Percentiles rank a stretch among this genome's conserved stretches.
Evolutionary conservation across 2,113 vertebrate species (phyloP).

Genomic region (Pteruthius melanotis): DNA sequence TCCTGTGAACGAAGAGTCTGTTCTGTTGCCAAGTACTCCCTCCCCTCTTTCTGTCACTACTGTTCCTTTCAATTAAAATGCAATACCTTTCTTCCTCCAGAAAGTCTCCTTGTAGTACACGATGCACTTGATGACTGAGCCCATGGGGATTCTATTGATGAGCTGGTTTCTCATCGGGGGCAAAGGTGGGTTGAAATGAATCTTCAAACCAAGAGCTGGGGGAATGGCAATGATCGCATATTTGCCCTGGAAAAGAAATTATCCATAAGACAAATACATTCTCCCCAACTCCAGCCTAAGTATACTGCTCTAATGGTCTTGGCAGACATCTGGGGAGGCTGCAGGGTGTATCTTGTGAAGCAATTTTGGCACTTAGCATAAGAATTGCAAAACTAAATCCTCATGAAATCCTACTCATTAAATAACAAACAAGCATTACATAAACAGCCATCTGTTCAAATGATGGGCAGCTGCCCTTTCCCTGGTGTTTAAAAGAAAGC

Average conservation of each 20-base stretch:
- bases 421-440: background rate
- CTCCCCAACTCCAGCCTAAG: background rate
- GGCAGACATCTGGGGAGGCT: background rate
- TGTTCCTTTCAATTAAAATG: background rate
- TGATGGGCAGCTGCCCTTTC: background rate
- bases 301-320: background rate
- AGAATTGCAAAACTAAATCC: background rate
- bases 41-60: background rate
- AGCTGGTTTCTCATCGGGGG: slow-evolving; percentile 92
- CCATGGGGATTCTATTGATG: slow-evolving; percentile 90
- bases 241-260: slow-evolving; percentile 78
- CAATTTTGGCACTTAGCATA: background rate
- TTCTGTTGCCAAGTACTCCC: background rate
- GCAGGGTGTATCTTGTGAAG: background rate
- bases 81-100: slow-evolving; percentile 91
- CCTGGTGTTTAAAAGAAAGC: background rate
- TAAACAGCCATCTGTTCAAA: background rate
- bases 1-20: background rate
- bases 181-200: slow-evolving; percentile 91
- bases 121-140: slow-evolving; percentile 96
- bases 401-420: background rate
- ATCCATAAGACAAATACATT: background rate
- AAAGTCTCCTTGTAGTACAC: slow-evolving; percentile 95
- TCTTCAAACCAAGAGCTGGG: slow-evolving; percentile 85
- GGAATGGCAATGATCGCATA: slow-evolving; percentile 89